Base-by-base conservation (phyloP, 2,797 vertebrate species). In the Acrocephalus scirpaceus region DNA sequence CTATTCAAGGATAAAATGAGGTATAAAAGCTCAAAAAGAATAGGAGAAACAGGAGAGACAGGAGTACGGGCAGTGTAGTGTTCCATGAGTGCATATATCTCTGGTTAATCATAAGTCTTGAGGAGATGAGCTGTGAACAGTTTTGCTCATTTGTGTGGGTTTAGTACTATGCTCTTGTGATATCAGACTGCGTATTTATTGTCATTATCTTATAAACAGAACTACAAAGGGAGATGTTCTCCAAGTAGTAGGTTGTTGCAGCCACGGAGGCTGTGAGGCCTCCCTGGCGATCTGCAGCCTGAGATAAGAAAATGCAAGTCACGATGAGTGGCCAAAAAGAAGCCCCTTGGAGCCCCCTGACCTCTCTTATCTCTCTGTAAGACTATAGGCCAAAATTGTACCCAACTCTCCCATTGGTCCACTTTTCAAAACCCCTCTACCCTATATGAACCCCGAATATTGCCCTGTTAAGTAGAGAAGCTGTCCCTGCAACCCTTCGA, bases 31-130 rank as follows among this genome's bases (percentile, higher is more conserved):
- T 72, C 5, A 23, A 30, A 91, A 70, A 40, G 6, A 60, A 25
- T 36, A 61, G 20, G 6, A 66, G 9, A 60, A 74, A 34, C 18
- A 34, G 19, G 5, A 79, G 19, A 73, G 13, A 25, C 5, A 30
- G 19, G 5, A 5, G 3, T 50, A 6, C 2, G 3, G 9, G 11
- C 9, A 61, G 36, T 3, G 0, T 5, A 44, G 10, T 34, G 32
- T 50, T 90, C 25, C 14, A 57, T 14, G 22, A 23, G 20, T 29
- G 16, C 7, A 21, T 51, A 2, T 15, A 38, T 25, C 3, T 27
- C 16, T 67, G 40, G 16, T 42, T 45, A 81, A 30, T 2, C 9
- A 23, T 13, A 73, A n/a, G 16, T 13, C 16, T 54, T 62, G 32
- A 77, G 44, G 25, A 90, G 3, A 21, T 32, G 26, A 72, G 4